Conservation (phyloP, 2,888 invertebrate species). For the Colletes collaris region DNA sequence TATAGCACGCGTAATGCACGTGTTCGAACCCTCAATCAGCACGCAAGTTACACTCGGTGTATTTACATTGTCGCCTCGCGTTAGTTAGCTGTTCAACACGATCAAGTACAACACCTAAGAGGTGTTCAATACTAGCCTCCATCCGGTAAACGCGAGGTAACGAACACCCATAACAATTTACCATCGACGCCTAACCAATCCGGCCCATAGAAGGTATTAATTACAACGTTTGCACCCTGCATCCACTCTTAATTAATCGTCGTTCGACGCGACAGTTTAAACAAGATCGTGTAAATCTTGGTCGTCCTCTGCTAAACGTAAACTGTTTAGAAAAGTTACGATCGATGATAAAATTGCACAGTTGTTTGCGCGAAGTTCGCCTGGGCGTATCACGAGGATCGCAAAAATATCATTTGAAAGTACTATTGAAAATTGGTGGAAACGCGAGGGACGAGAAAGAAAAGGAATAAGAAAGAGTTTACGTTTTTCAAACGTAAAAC, state of each 20-base stretch:
- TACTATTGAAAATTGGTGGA: too few relatives aligned
- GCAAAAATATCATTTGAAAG: too few relatives aligned
- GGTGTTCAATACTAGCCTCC: conserved; percentile 39
- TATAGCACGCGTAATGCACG: conserved; percentile 38
- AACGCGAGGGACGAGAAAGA: too few relatives aligned
- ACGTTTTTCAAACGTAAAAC: too few relatives aligned
- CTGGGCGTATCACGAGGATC: too few relatives aligned
- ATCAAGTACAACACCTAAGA: conserved; percentile 40
- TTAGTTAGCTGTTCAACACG: conserved; percentile 49
- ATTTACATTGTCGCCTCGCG: conserved; percentile 47
- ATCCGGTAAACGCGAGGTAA: conserved; percentile 43
- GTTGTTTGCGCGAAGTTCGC: too few relatives aligned
- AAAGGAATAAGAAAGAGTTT: too few relatives aligned
- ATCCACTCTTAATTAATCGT: conserved; percentile 24
- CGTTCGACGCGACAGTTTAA: background rate
- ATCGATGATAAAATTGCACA: too few relatives aligned
- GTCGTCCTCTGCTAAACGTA: background rate
- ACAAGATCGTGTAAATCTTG: background rate
- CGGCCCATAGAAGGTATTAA: conserved; percentile 25
- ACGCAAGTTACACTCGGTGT: conserved; percentile 47
- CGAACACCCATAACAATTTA: conserved; percentile 55
- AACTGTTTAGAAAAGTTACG: too few relatives aligned
- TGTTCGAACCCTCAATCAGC: conserved; percentile 45
- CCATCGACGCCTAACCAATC: conserved; percentile 28
- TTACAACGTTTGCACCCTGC: background rate